phyloP scores from a whole-genome alignment of 2,888 invertebrate genomes.

The Escarpia spicata region DNA sequence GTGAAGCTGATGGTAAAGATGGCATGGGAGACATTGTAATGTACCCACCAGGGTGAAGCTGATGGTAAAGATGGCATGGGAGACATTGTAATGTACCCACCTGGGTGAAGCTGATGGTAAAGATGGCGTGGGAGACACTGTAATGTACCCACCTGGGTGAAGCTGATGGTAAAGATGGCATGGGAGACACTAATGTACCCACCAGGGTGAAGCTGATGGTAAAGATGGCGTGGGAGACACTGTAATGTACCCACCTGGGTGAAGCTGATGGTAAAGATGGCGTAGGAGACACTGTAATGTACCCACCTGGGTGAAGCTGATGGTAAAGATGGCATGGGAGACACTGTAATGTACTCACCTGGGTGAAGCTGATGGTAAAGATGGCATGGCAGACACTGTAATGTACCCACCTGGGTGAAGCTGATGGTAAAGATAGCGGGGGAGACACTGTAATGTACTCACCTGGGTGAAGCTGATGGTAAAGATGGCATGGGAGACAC shows the following conservation, averaged over 20 bases:
- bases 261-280: too few species aligned
- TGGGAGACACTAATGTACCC: conserved; percentile 65
- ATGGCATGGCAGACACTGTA: conserved; percentile 72
- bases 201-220: conserved; percentile 66
- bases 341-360: background rate
- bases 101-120: too few species aligned
- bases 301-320: too few species aligned
- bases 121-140: background rate
- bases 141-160: conserved; percentile 45
- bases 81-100: conserved; percentile 42
- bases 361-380: conserved; percentile 68
- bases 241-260: too few species aligned
- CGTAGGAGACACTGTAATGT: conserved; percentile 40
- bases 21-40: conserved; percentile 68
- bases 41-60: too few species aligned
- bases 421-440: conserved; percentile 72
- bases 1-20: conserved; percentile 70
- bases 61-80: too few species aligned
- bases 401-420: conserved; percentile 49
- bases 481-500: conserved; percentile 40
- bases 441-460: conserved; percentile 54
- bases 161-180: conserved; percentile 71
- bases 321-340: too few species aligned
- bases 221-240: conserved; percentile 72
- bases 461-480: too few species aligned